These are phyloP conservation scores for Dasysyrphus albostriatus DNA, from an alignment of 2,888 invertebrate genomes.

Conservation along the genomic window DNA sequence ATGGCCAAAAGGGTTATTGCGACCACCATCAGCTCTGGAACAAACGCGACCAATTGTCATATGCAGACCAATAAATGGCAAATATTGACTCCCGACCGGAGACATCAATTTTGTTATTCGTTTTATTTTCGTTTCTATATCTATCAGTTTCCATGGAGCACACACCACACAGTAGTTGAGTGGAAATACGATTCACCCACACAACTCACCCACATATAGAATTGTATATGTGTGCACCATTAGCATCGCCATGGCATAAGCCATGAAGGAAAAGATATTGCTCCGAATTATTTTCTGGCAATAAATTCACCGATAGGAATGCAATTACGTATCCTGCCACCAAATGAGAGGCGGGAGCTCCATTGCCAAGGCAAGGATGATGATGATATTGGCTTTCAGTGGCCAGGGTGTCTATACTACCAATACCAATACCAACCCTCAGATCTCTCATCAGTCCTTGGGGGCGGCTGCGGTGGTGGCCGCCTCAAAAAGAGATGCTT, in stretches of 20 bases:
- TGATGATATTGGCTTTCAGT: constrained; percentile 47
- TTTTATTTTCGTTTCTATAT: constrained; percentile 24
- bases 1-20: constrained; percentile 37
- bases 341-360: constrained; percentile 65
- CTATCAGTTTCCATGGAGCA: not conserved
- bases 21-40: constrained; percentile 45
- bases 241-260: constrained; percentile 49
- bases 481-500: constrained; percentile 38
- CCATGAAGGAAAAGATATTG: constrained; percentile 73
- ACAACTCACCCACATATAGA: not conserved
- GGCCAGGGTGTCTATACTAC: not conserved
- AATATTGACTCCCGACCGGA: constrained; percentile 73
- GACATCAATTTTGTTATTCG: constrained; percentile 64
- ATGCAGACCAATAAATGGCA: constrained; percentile 75
- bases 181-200: not conserved
- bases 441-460: constrained; percentile 11
- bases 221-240: constrained; percentile 39
- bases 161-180: not conserved
- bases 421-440: too few species aligned
- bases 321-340: constrained; percentile 73
- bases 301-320: constrained; percentile 75
- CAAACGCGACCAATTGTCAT: constrained; percentile 72
- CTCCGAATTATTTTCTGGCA: constrained; percentile 74
- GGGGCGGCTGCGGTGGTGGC: constrained; percentile 23
- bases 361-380: constrained; percentile 54